These are phyloP conservation scores for Oxyura jamaicensis DNA, from an alignment of 2,113 vertebrate genomes.

Conservation along the genomic window DNA sequence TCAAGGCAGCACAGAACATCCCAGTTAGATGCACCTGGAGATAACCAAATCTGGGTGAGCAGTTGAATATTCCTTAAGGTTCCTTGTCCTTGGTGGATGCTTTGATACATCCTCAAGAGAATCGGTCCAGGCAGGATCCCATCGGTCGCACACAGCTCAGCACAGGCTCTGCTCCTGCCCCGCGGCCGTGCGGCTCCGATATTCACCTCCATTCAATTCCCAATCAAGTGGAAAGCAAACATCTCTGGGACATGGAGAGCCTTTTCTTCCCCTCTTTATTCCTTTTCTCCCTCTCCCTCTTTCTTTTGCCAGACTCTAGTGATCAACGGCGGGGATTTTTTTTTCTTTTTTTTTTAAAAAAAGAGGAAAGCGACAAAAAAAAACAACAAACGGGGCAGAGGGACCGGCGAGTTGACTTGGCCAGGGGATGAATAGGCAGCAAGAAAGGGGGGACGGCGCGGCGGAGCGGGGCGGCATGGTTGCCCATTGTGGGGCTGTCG, in stretches of 20 bases:
- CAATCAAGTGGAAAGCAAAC: slow-evolving; percentile 60
- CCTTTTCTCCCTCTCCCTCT: background rate
- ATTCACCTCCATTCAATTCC: background rate
- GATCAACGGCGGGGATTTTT: background rate
- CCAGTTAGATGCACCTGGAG: background rate
- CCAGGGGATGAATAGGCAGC: slow-evolving; percentile 27
- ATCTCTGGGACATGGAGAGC: slow-evolving; percentile 12
- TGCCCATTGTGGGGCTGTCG: slow-evolving; percentile 78
- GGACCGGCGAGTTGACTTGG: background rate
- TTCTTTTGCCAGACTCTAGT: background rate
- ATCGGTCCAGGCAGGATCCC: accelerated
- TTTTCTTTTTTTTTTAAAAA: background rate
- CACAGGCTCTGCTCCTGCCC: background rate
- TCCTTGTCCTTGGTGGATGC: background rate
- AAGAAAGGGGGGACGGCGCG: slow-evolving; percentile 73
- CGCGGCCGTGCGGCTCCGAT: accelerated
- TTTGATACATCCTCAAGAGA: background rate
- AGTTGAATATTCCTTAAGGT: background rate
- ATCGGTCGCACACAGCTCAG: background rate
- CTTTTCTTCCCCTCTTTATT: slow-evolving; percentile 17
- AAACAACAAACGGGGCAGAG: accelerated
- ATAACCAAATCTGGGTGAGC: background rate
- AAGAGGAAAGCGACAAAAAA: background rate
- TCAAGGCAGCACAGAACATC: background rate
- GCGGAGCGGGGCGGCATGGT: slow-evolving; percentile 74